Percentiles rank a stretch among this genome's conserved stretches.
phyloP scores from a whole-genome alignment of 2,113 vertebrate genomes.

The Serilophus lunatus region DNA sequence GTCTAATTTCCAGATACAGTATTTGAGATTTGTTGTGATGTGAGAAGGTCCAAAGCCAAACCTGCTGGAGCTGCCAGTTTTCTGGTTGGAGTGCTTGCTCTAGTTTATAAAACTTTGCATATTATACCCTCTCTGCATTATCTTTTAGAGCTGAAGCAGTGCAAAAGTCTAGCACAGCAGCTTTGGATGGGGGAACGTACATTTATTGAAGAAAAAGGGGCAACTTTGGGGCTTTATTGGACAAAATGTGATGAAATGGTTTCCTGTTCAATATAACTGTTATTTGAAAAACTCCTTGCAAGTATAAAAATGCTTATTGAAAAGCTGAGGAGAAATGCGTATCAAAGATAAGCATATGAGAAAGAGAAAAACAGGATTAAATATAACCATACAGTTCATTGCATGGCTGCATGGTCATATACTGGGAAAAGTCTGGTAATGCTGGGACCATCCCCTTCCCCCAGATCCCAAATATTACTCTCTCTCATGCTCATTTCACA shows the following conservation, averaged over 20 bases:
- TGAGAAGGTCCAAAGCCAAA: slow-evolving; percentile 11
- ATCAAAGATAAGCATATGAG: background rate
- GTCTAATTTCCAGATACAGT: background rate
- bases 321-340: background rate
- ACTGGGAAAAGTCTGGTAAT: background rate
- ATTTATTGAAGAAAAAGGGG: background rate
- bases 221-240: background rate
- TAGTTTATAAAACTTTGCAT: background rate
- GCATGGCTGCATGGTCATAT: background rate
- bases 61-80: background rate
- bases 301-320: background rate
- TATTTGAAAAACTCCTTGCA: background rate
- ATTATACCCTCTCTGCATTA: background rate
- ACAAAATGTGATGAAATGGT: background rate
- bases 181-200: background rate
- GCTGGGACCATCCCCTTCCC: background rate
- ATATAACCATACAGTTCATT: background rate
- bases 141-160: background rate
- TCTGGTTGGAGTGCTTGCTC: background rate
- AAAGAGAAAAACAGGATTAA: background rate
- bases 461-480: background rate
- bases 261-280: background rate
- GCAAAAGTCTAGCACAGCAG: background rate
- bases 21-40: slow-evolving; percentile 21
- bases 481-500: background rate